These are phyloP conservation scores for Hydraecia micacea DNA, from an alignment of 2,888 invertebrate genomes.

Conservation along the genomic window DNA sequence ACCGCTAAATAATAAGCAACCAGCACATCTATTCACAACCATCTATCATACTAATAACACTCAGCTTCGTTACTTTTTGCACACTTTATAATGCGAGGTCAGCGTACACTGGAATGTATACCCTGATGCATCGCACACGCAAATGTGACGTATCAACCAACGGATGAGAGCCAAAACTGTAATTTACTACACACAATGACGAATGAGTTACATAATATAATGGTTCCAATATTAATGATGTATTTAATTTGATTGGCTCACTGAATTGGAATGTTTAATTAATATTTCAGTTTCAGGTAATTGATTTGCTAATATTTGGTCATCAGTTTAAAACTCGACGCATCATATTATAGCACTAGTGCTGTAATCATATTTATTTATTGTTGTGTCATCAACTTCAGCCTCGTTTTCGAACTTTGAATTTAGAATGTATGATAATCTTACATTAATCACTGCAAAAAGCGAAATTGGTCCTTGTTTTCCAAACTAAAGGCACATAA, in stretches of 20 bases:
- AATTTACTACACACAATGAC: conserved; percentile 32
- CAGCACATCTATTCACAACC: too few relatives aligned
- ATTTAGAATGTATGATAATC: neutral
- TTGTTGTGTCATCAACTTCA: neutral
- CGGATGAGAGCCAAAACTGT: conserved; percentile 33
- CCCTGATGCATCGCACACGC: neutral
- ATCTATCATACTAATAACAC: too few relatives aligned
- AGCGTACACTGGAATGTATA: too few relatives aligned
- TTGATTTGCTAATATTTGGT: conserved; percentile 17
- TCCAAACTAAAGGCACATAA: neutral
- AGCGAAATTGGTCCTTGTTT: neutral
- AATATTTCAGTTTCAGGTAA: conserved; percentile 19
- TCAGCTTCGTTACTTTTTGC: neutral
- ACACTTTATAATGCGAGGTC: neutral
- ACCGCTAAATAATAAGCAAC: neutral
- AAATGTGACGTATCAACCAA: conserved; percentile 27
- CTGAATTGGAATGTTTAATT: conserved; percentile 20
- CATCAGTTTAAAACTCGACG: neutral
- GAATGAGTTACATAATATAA: conserved; percentile 13
- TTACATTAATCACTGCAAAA: neutral
- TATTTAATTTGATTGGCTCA: conserved; percentile 10
- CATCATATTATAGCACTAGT: neutral
- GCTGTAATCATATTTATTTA: too few relatives aligned
- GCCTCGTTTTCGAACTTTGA: neutral
- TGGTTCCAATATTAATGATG: conserved; percentile 13